These are phyloP conservation scores for Orchestes rusci DNA, from an alignment of 2,888 invertebrate genomes.

Conservation along the genomic window DNA sequence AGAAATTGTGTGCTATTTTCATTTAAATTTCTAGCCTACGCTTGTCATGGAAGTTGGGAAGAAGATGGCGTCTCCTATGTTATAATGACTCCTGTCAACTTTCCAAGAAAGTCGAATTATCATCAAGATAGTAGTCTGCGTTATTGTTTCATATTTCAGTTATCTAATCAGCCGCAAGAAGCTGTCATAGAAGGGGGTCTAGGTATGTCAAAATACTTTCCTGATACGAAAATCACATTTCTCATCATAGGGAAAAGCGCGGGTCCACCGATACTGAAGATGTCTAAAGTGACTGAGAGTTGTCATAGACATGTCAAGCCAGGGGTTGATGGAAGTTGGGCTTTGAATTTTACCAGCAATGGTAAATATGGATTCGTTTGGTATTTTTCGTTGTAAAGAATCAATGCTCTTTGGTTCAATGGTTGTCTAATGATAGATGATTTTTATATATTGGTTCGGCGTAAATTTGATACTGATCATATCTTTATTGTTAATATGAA, in stretches of 20 bases:
- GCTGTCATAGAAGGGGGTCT: conserved; percentile 31
- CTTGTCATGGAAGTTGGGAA: conserved; percentile 68
- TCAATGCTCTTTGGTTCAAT: conserved; percentile 3
- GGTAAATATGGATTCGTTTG: no score
- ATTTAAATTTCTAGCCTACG: conserved; percentile 57
- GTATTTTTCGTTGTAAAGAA: neutral
- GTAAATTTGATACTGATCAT: no score
- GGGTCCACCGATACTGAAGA: conserved; percentile 39
- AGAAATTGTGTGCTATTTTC: no score
- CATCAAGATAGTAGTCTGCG: conserved; percentile 49
- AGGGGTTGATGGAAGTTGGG: conserved; percentile 50
- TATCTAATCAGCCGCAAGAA: conserved; percentile 34
- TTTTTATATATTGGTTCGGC: no score
- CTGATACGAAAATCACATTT: no score
- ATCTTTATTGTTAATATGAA: no score
- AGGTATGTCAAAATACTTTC: no score
- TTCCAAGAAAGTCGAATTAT: conserved; percentile 37
- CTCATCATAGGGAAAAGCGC: conserved; percentile 27
- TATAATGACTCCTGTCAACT: conserved; percentile 52
- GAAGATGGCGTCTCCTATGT: conserved; percentile 57
- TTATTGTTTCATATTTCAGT: conserved; percentile 58
- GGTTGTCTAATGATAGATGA: conserved; percentile 17
- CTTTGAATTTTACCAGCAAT: conserved; percentile 61
- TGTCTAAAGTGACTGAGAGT: conserved; percentile 50
- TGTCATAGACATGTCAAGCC: conserved; percentile 52